These are phyloP conservation scores for Cyanistes caeruleus DNA, from an alignment of 2,113 vertebrate genomes.

Conservation along the genomic window DNA sequence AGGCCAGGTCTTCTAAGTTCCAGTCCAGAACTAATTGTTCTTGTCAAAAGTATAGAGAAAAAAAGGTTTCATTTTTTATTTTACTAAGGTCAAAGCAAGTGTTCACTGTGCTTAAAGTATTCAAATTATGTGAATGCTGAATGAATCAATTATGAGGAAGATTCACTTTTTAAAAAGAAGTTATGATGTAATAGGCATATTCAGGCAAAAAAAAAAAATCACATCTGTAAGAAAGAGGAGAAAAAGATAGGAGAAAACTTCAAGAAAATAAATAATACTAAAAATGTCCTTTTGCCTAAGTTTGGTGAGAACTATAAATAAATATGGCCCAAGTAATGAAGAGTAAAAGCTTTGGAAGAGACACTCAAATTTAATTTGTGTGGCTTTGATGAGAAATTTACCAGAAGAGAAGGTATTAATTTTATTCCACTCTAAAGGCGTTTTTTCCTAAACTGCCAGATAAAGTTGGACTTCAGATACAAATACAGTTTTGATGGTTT, in stretches of 20 bases:
- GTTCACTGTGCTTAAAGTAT: neutral
- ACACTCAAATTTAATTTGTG: conserved; percentile 16
- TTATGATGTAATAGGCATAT: neutral
- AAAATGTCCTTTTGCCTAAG: neutral
- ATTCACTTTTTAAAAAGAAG: neutral
- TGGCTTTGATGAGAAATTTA: conserved; percentile 8
- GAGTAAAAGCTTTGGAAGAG: neutral
- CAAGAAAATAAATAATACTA: neutral
- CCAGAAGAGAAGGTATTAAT: neutral
- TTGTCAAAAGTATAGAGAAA: neutral
- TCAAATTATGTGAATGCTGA: neutral
- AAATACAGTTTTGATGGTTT: neutral
- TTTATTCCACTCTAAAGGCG: neutral
- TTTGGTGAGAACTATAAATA: neutral
- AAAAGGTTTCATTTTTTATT: neutral
- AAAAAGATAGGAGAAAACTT: neutral
- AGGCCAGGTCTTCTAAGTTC: neutral
- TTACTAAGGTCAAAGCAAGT: neutral
- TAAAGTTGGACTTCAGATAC: neutral
- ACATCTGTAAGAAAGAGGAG: neutral
- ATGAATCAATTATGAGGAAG: neutral
- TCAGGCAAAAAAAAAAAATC: neutral
- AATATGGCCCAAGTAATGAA: neutral
- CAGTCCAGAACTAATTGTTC: neutral
- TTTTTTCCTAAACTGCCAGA: neutral